Conservation (phyloP, 2,113 vertebrate species). For the Setophaga coronata region DNA sequence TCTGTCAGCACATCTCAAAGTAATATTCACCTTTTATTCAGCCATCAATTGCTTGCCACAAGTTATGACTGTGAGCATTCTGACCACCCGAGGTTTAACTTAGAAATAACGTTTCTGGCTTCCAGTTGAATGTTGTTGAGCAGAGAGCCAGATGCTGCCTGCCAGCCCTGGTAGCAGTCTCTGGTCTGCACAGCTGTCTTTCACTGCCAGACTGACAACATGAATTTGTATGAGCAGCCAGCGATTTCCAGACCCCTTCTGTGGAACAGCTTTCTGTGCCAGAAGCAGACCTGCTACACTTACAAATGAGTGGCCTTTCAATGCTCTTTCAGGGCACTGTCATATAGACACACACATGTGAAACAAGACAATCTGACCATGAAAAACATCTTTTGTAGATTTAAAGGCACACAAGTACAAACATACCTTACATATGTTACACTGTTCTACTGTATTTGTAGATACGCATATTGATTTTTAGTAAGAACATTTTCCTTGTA, state of each 20-base stretch:
- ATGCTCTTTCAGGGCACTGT: background rate
- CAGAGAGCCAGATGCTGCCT: background rate
- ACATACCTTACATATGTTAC: background rate
- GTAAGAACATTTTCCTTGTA: background rate
- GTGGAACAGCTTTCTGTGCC: background rate
- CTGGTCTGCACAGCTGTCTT: background rate
- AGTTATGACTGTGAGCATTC: background rate
- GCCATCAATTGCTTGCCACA: background rate
- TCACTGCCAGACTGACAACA: background rate
- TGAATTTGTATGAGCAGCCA: background rate
- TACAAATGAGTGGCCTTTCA: background rate
- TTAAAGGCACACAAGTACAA: background rate
- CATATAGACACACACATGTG: fast-evolving
- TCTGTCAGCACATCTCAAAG: background rate
- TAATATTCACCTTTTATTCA: background rate
- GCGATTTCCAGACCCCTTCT: background rate
- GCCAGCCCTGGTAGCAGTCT: background rate
- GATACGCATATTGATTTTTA: background rate
- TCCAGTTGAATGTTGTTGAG: background rate
- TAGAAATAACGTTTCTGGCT: background rate
- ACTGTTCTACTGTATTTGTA: background rate
- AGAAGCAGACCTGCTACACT: background rate
- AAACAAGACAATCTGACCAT: background rate
- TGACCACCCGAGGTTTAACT: background rate
- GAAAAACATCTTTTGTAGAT: background rate